Evolutionary conservation across 2,113 vertebrate genomes (phyloP).

Genomic region (Calypte anna): DNA sequence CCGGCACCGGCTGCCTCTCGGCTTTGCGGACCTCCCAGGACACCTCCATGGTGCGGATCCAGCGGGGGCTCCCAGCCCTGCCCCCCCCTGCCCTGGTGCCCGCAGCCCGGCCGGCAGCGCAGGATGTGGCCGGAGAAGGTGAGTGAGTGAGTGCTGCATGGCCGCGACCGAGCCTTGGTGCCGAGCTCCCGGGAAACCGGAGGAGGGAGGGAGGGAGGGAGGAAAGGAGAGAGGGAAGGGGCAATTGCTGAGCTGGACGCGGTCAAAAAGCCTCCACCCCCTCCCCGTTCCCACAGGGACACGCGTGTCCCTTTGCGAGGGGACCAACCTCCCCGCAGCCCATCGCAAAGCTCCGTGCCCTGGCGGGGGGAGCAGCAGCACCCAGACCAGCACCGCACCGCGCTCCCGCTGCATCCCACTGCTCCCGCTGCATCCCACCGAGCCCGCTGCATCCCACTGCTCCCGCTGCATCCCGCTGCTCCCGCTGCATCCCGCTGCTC

Average conservation of each 20-base stretch:
- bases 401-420: no score
- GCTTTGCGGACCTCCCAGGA: not conserved
- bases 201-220: not conserved
- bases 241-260: not conserved
- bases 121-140: not conserved
- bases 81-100: not conserved
- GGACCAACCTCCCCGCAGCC: rapidly evolving
- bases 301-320: not conserved
- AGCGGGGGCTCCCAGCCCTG: not conserved
- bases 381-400: no score
- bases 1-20: not conserved
- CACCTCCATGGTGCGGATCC: not conserved
- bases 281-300: not conserved
- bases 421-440: no score
- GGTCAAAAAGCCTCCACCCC: not conserved
- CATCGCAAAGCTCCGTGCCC: not conserved
- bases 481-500: no score
- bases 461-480: no score
- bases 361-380: not conserved
- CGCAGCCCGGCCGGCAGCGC: not conserved
- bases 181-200: not conserved
- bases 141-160: constrained; percentile 39
- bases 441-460: no score
- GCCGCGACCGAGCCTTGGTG: not conserved
- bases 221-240: no score